phyloP scores from a whole-genome alignment of 1,140 invertebrate genomes.

The Plutomurus gul region DNA sequence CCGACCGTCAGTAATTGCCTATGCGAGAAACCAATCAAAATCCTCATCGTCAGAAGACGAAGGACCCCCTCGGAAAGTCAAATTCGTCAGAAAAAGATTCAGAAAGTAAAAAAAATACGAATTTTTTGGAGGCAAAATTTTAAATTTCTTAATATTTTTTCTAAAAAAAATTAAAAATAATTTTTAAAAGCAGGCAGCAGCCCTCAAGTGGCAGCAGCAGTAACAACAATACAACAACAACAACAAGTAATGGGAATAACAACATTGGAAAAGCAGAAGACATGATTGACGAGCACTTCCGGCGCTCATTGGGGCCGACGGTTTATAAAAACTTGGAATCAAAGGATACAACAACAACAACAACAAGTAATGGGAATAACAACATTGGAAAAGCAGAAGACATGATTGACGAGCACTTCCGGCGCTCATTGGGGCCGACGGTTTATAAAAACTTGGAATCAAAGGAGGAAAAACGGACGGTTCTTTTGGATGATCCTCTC shows the following conservation, averaged over 20 bases:
- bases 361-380: not conserved
- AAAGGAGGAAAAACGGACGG: not conserved
- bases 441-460: conserved; percentile 70
- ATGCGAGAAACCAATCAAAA: not conserved
- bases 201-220: no score
- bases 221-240: not conserved
- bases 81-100: not conserved
- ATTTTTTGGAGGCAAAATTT: no score
- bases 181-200: no score
- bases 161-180: no score
- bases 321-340: conserved; percentile 67
- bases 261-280: conserved; percentile 4
- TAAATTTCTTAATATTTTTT: not conserved
- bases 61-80: not conserved
- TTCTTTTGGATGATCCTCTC: conserved; percentile 58
- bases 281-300: conserved; percentile 92
- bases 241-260: not conserved
- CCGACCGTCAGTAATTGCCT: not conserved
- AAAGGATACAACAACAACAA: not conserved
- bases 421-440: conserved; percentile 85
- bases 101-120: no score
- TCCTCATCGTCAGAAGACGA: conserved; percentile 20
- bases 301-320: conserved; percentile 85
- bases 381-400: conserved; percentile 4
- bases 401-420: conserved; percentile 92